A percentile compares a stretch with the other conserved stretches of the same genome.
These are phyloP conservation scores for Gibbula magus DNA, from an alignment of 2,888 invertebrate genomes.

Conservation along the genomic window DNA sequence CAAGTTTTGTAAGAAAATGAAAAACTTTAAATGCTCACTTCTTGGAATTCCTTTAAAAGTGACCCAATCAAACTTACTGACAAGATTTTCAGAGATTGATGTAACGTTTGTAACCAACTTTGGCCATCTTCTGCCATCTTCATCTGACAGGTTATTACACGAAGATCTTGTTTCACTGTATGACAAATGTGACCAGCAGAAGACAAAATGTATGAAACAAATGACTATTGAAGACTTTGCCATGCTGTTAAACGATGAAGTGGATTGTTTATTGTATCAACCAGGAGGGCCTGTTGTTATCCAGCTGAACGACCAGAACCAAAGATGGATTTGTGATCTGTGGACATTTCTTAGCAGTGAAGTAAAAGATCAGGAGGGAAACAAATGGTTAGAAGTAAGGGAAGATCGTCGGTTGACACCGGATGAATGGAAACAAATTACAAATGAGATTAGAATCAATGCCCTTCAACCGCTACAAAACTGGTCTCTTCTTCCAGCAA, in stretches of 20 bases:
- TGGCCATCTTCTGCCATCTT: conserved; percentile 14
- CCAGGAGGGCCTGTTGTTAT: too few species aligned
- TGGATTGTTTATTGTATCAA: too few species aligned
- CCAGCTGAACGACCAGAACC: too few species aligned
- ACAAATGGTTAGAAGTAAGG: too few species aligned
- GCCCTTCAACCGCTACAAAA: too few species aligned
- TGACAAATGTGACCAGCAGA: neutral
- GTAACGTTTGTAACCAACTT: neutral
- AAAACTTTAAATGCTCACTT: neutral
- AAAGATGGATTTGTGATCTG: neutral
- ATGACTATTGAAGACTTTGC: neutral
- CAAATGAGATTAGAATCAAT: too few species aligned
- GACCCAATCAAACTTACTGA: neutral
- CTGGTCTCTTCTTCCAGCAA: too few species aligned
- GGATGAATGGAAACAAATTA: too few species aligned
- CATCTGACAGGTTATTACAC: conserved; percentile 19
- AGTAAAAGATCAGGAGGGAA: neutral
- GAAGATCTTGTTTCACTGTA: neutral
- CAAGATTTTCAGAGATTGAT: neutral
- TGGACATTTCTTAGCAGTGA: neutral
- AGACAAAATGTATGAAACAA: neutral
- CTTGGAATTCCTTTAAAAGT: neutral
- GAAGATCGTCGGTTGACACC: too few species aligned
- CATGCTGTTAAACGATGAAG: neutral
- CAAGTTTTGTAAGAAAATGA: neutral